Percentiles rank a stretch among this genome's conserved stretches.
Evolutionary conservation across 2,113 vertebrate genomes (phyloP).

Genomic region (Todiramphus chloris): DNA sequence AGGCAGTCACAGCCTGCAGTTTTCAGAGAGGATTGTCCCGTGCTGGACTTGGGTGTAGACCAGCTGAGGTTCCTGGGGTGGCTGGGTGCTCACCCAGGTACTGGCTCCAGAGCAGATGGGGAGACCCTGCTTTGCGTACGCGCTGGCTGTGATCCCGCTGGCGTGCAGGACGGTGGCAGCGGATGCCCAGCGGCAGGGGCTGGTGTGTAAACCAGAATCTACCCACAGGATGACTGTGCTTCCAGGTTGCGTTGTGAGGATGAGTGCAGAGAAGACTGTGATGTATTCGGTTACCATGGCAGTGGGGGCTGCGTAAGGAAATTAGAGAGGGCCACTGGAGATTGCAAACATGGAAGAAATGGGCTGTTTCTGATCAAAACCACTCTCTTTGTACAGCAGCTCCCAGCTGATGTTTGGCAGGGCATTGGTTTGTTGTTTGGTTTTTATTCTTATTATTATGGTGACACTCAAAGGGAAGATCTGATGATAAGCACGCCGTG

Average conservation of each 20-base stretch:
- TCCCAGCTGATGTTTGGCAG: neutral
- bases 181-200: neutral
- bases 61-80: neutral
- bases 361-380: neutral
- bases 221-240: neutral
- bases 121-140: fast-evolving
- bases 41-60: fast-evolving
- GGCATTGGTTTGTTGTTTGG: neutral
- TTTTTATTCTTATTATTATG: neutral
- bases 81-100: no score
- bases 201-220: neutral
- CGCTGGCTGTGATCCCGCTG: neutral
- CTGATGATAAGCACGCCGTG: neutral
- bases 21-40: neutral
- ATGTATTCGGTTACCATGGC: neutral
- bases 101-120: neutral
- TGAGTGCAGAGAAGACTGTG: neutral
- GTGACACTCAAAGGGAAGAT: neutral
- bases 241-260: neutral
- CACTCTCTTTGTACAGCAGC: neutral
- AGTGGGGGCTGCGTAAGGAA: neutral
- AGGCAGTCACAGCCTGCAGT: neutral
- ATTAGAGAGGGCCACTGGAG: neutral
- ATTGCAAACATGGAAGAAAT: neutral
- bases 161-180: neutral